Conservation (phyloP, 2,888 invertebrate species). For the Villa cingulata region DNA sequence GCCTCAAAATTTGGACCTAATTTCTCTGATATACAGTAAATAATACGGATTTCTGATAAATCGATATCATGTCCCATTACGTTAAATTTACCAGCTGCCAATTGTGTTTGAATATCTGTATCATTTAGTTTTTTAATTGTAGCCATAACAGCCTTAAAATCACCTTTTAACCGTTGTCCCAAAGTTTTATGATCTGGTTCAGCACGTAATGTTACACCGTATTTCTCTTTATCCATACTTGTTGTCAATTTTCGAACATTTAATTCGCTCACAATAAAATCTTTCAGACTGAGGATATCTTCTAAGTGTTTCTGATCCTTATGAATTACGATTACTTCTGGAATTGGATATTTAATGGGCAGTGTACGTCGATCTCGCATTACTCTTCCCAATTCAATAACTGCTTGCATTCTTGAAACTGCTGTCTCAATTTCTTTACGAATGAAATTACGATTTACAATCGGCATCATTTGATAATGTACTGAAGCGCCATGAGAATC, state of each 20-base stretch:
- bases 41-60: constrained; percentile 66
- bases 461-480: constrained; percentile 84
- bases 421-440: constrained; percentile 77
- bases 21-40: constrained; percentile 36
- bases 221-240: constrained; percentile 81
- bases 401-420: constrained; percentile 83
- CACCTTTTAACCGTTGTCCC: constrained; percentile 76
- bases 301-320: constrained; percentile 62
- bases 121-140: constrained; percentile 69
- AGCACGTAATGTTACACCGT: constrained; percentile 79
- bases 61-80: constrained; percentile 65
- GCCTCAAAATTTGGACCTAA: constrained; percentile 64
- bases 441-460: constrained; percentile 55
- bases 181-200: constrained; percentile 84
- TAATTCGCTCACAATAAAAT: constrained; percentile 82
- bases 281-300: constrained; percentile 64
- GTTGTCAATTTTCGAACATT: constrained; percentile 77
- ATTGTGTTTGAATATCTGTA: constrained; percentile 60
- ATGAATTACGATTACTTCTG: constrained; percentile 90
- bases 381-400: constrained; percentile 87
- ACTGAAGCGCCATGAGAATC: constrained; percentile 53
- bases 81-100: constrained; percentile 54
- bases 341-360: constrained; percentile 91
- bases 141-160: constrained; percentile 74
- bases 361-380: constrained; percentile 86